Conservation (phyloP, 2,888 invertebrate species). For the Acronicta aceris region DNA sequence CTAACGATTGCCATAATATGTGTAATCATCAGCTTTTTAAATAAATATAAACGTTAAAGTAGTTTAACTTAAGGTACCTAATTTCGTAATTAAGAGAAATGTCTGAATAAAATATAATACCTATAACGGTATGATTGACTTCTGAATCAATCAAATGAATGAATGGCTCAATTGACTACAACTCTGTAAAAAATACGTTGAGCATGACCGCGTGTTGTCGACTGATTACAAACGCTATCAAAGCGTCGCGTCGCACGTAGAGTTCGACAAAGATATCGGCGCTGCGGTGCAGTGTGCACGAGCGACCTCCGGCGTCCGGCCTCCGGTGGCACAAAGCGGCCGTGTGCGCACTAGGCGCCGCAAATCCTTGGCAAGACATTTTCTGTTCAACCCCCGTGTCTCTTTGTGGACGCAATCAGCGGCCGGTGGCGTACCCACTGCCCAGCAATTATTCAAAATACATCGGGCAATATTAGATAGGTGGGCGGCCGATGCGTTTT, state of each 20-base stretch:
- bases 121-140: too few relatives aligned
- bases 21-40: too few relatives aligned
- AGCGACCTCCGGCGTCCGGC: conserved; percentile 14
- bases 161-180: too few relatives aligned
- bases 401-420: conserved; percentile 83
- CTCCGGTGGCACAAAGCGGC: conserved; percentile 15
- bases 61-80: too few relatives aligned
- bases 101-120: too few relatives aligned
- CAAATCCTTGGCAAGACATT: conserved; percentile 81
- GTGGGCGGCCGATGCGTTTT: conserved; percentile 85
- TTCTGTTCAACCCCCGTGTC: conserved; percentile 73
- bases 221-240: neutral
- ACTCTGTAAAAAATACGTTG: too few relatives aligned
- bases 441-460: conserved; percentile 88
- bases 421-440: conserved; percentile 63
- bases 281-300: neutral
- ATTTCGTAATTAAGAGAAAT: too few relatives aligned
- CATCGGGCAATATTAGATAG: conserved; percentile 88
- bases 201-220: too few relatives aligned
- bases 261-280: neutral
- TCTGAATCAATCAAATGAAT: too few relatives aligned
- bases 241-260: neutral
- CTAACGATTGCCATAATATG: too few relatives aligned
- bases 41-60: too few relatives aligned
- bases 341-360: conserved; percentile 17